These are phyloP conservation scores for Mesocricetus auratus DNA, from an alignment of 2,113 vertebrate genomes.

Conservation along the genomic window DNA sequence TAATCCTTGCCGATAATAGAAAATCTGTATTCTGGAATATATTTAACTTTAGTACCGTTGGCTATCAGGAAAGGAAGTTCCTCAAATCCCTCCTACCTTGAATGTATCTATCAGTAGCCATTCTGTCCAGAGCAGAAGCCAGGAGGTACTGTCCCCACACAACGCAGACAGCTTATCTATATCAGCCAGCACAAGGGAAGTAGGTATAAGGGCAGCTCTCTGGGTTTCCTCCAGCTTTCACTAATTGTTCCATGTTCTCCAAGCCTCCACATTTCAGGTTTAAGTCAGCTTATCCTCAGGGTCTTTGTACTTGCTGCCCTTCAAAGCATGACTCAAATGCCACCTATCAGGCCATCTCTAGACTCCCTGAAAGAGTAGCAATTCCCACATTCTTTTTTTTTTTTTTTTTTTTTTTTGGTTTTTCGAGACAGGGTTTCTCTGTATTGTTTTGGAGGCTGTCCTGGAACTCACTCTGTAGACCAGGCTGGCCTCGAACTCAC, in stretches of 20 bases:
- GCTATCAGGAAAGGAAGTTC: background rate
- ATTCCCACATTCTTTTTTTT: too few species aligned
- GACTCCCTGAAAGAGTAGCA: background rate
- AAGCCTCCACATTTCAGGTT: background rate
- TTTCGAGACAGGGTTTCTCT: too few species aligned
- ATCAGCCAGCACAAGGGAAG: background rate
- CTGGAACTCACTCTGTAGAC: too few species aligned
- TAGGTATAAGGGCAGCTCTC: background rate
- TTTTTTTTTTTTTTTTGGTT: too few species aligned
- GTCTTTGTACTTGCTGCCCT: background rate
- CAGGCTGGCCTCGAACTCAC: too few species aligned
- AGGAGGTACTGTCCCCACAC: background rate
- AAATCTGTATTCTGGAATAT: background rate
- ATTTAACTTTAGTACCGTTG: background rate
- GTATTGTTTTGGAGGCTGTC: too few species aligned
- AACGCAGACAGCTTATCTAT: background rate
- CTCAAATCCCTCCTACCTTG: background rate
- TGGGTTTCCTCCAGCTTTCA: background rate
- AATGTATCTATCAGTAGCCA: background rate
- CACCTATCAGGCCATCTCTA: background rate
- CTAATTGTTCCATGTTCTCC: background rate
- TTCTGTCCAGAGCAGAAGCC: background rate
- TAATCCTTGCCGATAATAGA: background rate
- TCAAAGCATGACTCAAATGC: background rate
- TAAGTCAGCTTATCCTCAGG: background rate